Evolutionary conservation across 2,113 vertebrate species (phyloP), one percentile per base, ranked within the genome.

Genomic region (Microtus ochrogaster): DNA sequence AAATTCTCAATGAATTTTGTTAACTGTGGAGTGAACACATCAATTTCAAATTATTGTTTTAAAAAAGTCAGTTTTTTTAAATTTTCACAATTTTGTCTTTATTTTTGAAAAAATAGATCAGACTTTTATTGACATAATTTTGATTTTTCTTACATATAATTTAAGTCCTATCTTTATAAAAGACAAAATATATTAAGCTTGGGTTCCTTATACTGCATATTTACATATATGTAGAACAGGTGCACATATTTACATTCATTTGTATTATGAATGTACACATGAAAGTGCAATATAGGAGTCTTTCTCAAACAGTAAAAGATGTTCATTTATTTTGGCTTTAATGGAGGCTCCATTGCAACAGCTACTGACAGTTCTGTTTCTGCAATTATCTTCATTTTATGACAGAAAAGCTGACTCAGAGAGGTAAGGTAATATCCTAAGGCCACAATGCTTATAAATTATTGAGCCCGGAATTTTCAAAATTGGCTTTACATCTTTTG

Each of bases 401-500:
- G 74, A 88, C 47, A 77, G 7, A 93, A 94, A 70, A 82, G 26
- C 33, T 94, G 61, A 94, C 47, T 77, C 33, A 90, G 68, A 94
- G 49, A 91, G 9, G 44, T 92, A 79, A 95, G 19, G 10, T 65
- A 81, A 96, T 79, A 95, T 83, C 39, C 49, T 63, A 76, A 84
- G 47, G 44, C 83, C 58, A 76, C 41, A 95, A 88, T 90, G 70
- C 28, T 96, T 33, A 7, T 97, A 97, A 96, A 90, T 82, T 95
- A 95, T 39, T 95, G 6, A 12, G 78, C 39, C 13, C 92, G 61
- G 72, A 94, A 87, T 91, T 47, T 95, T 95, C 66, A 97, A 81
- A 72, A 3, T 1, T 85, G 11, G 0, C 95, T 78, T 91, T 26
- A 95, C 77, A 86, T 97, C 91, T 91, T 96, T 77, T 91, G 91